Percentiles rank a stretch among this genome's conserved stretches.
Conservation (phyloP, 2,888 invertebrate genomes). For the Stictocephala bisonia region DNA sequence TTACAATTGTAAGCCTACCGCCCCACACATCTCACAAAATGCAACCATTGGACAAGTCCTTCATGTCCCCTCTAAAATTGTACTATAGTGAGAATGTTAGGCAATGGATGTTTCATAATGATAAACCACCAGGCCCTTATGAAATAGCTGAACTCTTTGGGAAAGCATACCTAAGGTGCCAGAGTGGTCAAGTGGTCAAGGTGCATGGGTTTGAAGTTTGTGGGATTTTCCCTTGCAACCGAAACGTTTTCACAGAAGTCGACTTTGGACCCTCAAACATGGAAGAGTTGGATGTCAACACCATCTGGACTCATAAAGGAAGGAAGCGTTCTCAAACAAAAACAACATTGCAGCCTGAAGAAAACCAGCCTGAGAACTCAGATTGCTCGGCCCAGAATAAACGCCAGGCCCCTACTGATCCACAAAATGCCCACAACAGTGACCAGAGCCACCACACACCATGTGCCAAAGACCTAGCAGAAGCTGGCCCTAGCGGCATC, state of each 20-base stretch:
- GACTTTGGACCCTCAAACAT: conserved; percentile 18
- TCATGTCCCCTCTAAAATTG: conserved; percentile 46
- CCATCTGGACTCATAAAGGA: not conserved
- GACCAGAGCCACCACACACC: no score
- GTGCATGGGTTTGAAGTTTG: conserved; percentile 55
- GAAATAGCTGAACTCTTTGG: conserved; percentile 56
- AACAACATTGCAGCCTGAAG: no score
- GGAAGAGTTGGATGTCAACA: not conserved
- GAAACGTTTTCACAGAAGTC: conserved; percentile 53
- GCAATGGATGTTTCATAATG: conserved; percentile 58
- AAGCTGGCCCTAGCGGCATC: conserved; percentile 22
- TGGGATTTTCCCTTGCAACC: conserved; percentile 58
- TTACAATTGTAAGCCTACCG: conserved; percentile 49
- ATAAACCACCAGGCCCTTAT: conserved; percentile 51
- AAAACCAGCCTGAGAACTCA: no score
- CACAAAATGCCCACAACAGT: no score
- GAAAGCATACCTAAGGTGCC: conserved; percentile 57
- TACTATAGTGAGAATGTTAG: conserved; percentile 57
- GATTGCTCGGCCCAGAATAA: no score
- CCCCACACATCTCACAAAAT: conserved; percentile 45
- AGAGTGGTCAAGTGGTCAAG: conserved; percentile 53
- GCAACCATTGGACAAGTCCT: conserved; percentile 46
- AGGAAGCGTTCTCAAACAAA: not conserved
- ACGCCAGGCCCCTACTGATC: no score
- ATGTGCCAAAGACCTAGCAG: conserved; percentile 14